These are phyloP conservation scores for Drosophila rufa DNA, from an alignment of 1,140 invertebrate species.

Conservation along the genomic window DNA sequence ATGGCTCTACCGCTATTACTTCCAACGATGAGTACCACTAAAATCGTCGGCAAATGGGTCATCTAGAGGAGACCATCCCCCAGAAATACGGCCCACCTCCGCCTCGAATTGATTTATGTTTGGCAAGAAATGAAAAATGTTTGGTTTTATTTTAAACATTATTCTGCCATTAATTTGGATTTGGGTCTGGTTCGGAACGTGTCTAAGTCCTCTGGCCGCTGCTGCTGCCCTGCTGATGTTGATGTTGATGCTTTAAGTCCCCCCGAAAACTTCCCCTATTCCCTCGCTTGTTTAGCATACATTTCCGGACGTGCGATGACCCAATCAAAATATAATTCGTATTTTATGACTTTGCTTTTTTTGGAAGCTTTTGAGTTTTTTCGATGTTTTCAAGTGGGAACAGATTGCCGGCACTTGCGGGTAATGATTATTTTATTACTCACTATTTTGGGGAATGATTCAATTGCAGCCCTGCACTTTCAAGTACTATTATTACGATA, in stretches of 20 bases:
- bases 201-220: slow-evolving; percentile 4
- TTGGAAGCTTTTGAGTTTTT: background rate
- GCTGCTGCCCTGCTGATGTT: slow-evolving; percentile 1
- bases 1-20: background rate
- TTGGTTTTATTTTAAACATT: slow-evolving; percentile 50
- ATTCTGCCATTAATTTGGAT: slow-evolving; percentile 53
- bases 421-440: slow-evolving; percentile 18
- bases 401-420: slow-evolving; percentile 50
- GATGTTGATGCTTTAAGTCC: background rate
- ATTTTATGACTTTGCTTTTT: slow-evolving; percentile 34
- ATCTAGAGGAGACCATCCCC: background rate
- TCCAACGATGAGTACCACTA: background rate
- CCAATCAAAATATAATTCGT: slow-evolving; percentile 46
- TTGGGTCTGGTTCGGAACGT: slow-evolving; percentile 31
- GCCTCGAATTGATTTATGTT: slow-evolving; percentile 43
- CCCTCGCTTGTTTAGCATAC: slow-evolving; percentile 32
- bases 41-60: slow-evolving; percentile 17
- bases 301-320: slow-evolving; percentile 52
- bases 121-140: slow-evolving; percentile 37
- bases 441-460: slow-evolving; percentile 13
- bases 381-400: slow-evolving; percentile 25
- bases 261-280: background rate
- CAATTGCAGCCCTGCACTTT: slow-evolving; percentile 14
- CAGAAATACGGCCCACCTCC: slow-evolving; percentile 2
- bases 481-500: slow-evolving; percentile 5